These are phyloP conservation scores for Leucoraja erinaceus DNA, from an alignment of 2,113 vertebrate species.

Conservation along the genomic window DNA sequence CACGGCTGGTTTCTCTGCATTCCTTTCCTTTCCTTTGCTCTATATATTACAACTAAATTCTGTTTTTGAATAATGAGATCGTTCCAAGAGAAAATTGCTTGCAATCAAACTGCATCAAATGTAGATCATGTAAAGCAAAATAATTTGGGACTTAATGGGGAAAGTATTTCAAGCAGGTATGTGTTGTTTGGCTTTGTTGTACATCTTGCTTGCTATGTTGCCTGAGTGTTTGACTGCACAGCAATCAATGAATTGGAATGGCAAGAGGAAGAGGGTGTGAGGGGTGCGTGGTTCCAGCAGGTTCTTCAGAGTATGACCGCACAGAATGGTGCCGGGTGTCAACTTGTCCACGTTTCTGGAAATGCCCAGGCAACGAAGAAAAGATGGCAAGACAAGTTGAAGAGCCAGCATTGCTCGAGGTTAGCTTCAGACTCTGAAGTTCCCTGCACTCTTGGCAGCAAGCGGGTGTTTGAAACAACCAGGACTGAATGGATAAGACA, in stretches of 20 bases:
- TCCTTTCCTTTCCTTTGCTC: conserved; percentile 43
- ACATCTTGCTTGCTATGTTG: neutral
- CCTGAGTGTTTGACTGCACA: neutral
- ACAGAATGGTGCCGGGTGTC: neutral
- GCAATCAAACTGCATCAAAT: neutral
- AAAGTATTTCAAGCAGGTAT: neutral
- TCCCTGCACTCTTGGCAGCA: neutral
- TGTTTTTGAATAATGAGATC: neutral
- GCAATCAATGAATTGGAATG: neutral
- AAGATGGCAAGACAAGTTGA: neutral
- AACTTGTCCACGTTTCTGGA: no score
- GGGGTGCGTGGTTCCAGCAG: neutral
- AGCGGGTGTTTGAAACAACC: neutral
- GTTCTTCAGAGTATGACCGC: neutral
- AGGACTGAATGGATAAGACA: neutral
- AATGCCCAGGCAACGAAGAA: neutral
- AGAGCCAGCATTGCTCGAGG: neutral
- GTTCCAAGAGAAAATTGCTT: neutral
- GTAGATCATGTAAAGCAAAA: neutral
- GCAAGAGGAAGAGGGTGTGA: neutral
- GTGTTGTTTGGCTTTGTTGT: neutral
- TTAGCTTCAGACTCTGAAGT: neutral
- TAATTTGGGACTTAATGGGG: neutral
- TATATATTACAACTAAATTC: conserved; percentile 40
- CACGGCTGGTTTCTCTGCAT: neutral